Percentiles rank a stretch among this genome's conserved stretches.
Conservation (phyloP, 2,797 vertebrate species). For the Fratercula arctica region DNA sequence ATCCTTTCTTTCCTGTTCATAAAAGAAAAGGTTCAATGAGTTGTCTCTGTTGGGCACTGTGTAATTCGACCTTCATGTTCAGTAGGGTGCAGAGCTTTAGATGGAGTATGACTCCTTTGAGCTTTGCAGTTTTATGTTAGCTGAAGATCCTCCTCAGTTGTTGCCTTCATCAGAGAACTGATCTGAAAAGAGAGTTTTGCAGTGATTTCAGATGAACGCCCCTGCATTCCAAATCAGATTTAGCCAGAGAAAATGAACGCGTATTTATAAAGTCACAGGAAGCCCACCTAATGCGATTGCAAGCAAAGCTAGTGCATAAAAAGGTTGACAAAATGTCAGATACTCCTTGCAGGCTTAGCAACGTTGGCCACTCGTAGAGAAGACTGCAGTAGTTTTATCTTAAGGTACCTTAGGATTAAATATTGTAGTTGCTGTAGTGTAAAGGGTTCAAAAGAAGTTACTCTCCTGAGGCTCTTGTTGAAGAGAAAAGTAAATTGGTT, state of each 20-base stretch:
- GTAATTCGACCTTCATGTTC: not conserved
- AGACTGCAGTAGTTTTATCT: not conserved
- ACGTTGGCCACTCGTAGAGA: not conserved
- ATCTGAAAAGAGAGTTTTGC: not conserved
- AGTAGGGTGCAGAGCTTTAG: not conserved
- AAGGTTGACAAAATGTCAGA: fast-evolving
- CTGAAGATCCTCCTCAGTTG: not conserved
- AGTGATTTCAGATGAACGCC: not conserved
- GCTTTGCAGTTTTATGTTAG: not conserved
- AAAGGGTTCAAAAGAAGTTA: not conserved
- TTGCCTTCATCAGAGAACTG: not conserved
- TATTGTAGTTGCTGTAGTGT: not conserved
- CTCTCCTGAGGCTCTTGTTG: not conserved
- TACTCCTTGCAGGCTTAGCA: not conserved
- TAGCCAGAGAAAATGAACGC: not conserved
- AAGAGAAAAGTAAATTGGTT: not conserved
- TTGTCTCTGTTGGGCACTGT: not conserved
- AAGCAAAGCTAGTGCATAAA: not conserved
- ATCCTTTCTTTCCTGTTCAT: conserved; percentile 79
- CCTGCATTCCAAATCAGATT: fast-evolving
- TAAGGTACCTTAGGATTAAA: not conserved
- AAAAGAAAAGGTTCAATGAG: not conserved
- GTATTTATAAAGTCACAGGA: not conserved
- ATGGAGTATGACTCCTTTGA: not conserved
- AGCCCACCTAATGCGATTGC: not conserved